Evolutionary conservation across 2,797 vertebrate genomes (phyloP).

Genomic region (Peromyscus melanophrys): DNA sequence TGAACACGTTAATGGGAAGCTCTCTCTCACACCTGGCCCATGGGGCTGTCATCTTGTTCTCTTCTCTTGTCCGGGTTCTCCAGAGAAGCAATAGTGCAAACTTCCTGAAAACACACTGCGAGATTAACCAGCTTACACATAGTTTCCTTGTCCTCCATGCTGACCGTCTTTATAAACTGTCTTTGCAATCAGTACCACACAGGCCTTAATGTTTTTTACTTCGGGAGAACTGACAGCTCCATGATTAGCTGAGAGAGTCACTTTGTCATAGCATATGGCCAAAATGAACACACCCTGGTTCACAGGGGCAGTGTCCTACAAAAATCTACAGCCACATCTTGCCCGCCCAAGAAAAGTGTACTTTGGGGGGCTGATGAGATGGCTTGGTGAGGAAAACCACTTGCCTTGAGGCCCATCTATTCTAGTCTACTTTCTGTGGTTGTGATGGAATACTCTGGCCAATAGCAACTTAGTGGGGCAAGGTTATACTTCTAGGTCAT

Average conservation of each 20-base stretch:
- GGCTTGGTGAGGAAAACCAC: background rate
- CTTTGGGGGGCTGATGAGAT: background rate
- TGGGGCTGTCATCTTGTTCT: background rate
- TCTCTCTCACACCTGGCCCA: background rate
- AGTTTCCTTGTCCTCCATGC: background rate
- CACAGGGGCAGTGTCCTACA: background rate
- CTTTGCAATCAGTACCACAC: background rate
- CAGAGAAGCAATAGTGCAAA: background rate
- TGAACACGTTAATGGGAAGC: background rate
- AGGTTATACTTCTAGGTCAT: background rate
- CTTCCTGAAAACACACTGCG: background rate
- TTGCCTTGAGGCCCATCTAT: background rate
- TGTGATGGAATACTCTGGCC: background rate
- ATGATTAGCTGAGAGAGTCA: background rate
- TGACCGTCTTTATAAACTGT: background rate
- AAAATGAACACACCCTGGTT: background rate
- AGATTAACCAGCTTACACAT: background rate
- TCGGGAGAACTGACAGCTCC: background rate
- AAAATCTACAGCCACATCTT: background rate
- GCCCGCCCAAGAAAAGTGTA: background rate
- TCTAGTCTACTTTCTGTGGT: background rate
- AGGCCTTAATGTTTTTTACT: background rate
- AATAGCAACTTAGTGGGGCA: background rate
- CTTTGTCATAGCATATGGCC: background rate
- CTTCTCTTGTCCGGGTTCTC: background rate